Conservation (phyloP, 2,888 invertebrate species). For the Drosophila niveifrons region DNA sequence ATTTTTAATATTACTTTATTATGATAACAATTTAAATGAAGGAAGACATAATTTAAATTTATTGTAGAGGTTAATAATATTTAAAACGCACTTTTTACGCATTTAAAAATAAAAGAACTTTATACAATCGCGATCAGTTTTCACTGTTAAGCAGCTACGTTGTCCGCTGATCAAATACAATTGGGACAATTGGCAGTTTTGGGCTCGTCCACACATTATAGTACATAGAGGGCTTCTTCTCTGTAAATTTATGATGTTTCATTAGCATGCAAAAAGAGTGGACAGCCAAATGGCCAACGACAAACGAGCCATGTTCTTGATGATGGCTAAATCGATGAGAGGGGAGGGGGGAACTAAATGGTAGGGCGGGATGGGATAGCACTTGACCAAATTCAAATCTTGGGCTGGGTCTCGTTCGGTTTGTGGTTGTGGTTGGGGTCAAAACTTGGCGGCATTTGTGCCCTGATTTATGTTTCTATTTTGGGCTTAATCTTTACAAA, state of each 20-base stretch:
- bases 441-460: slow-evolving; percentile 18
- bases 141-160: background rate
- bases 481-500: slow-evolving; percentile 15
- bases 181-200: slow-evolving; percentile 1
- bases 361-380: background rate
- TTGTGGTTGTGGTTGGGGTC: slow-evolving; percentile 20
- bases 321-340: slow-evolving; percentile 28
- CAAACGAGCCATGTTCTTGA: slow-evolving; percentile 23
- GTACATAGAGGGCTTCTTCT: slow-evolving; percentile 8
- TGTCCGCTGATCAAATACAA: background rate
- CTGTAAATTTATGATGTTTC: slow-evolving; percentile 79
- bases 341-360: background rate
- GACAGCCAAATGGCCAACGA: slow-evolving; percentile 53
- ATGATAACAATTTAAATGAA: too few species aligned
- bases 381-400: slow-evolving; percentile 13
- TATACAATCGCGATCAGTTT: too few species aligned
- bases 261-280: slow-evolving; percentile 81
- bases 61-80: too few species aligned
- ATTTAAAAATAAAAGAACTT: too few species aligned
- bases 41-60: too few species aligned
- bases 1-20: too few species aligned
- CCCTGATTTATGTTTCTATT: slow-evolving; percentile 28
- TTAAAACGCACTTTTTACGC: too few species aligned
- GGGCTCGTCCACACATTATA: slow-evolving; percentile 24
- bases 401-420: slow-evolving; percentile 10